Percentiles rank a stretch among this genome's conserved stretches.
Conservation (phyloP, 2,113 vertebrate genomes). For the Prietella phreatophila region DNA sequence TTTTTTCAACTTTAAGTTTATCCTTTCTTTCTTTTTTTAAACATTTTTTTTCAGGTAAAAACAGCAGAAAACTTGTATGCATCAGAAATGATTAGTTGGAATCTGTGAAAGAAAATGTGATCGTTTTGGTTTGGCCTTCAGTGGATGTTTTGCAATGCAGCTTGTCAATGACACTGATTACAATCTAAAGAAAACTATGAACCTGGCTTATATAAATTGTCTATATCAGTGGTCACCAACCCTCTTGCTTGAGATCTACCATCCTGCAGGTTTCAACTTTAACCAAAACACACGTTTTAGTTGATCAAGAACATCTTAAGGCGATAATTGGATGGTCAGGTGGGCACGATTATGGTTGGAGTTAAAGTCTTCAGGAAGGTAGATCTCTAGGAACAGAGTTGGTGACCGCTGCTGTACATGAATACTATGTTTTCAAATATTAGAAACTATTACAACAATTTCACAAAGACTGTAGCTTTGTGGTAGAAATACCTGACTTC, state of each 20-base stretch:
- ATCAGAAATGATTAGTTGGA: neutral
- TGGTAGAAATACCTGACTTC: neutral
- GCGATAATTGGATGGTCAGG: too few relatives aligned
- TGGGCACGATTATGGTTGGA: too few relatives aligned
- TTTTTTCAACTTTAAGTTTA: neutral
- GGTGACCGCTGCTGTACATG: too few relatives aligned
- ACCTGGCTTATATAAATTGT: neutral
- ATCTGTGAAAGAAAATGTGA: neutral
- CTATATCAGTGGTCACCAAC: too few relatives aligned
- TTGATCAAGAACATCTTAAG: too few relatives aligned
- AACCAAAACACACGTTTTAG: too few relatives aligned
- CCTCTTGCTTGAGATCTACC: too few relatives aligned
- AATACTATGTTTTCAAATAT: neutral
- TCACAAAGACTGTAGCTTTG: neutral
- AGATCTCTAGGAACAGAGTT: too few relatives aligned
- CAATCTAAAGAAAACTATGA: neutral
- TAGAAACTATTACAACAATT: neutral
- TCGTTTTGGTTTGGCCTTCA: conserved; percentile 59
- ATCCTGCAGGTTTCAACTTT: too few relatives aligned
- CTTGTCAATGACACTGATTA: neutral
- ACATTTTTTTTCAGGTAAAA: neutral
- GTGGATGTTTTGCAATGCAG: conserved; percentile 50
- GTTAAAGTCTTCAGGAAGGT: too few relatives aligned
- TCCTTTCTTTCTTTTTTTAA: neutral
- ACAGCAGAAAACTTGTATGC: neutral